phyloP scores from a whole-genome alignment of 2,888 invertebrate genomes.

The Drosophila picticornis region DNA sequence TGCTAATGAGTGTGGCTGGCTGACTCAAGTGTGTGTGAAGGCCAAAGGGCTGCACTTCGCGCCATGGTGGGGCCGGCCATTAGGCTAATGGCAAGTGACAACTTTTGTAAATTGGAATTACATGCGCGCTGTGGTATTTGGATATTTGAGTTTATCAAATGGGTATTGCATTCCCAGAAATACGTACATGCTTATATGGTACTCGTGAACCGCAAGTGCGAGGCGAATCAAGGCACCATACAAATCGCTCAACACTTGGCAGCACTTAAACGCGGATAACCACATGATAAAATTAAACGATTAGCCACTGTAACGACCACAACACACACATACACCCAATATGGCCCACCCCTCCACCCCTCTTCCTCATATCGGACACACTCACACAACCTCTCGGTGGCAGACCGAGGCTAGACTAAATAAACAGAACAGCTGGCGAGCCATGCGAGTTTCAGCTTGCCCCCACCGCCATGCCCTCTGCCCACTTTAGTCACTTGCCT shows the following conservation, averaged over 20 bases:
- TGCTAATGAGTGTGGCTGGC: conserved; percentile 49
- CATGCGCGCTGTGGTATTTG: conserved; percentile 22
- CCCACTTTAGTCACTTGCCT: conserved; percentile 20
- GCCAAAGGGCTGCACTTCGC: conserved; percentile 31
- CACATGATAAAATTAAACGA: conserved; percentile 80
- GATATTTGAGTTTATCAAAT: conserved; percentile 13
- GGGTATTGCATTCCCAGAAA: conserved; percentile 1
- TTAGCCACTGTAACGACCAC: conserved; percentile 60
- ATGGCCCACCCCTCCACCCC: background rate
- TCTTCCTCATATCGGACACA: conserved; percentile 16
- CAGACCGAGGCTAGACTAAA: conserved; percentile 65
- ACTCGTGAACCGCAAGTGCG: conserved; percentile 28
- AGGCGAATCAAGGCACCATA: conserved; percentile 27
- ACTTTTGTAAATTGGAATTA: conserved; percentile 50
- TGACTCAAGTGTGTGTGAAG: conserved; percentile 46
- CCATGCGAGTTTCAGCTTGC: conserved; percentile 37
- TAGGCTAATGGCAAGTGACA: conserved; percentile 51
- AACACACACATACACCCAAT: conserved; percentile 15
- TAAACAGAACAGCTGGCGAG: conserved; percentile 71
- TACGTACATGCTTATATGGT: no score
- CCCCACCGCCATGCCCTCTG: background rate
- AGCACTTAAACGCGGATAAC: conserved; percentile 77
- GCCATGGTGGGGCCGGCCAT: conserved; percentile 40
- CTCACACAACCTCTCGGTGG: conserved; percentile 15
- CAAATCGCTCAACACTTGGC: conserved; percentile 74